Evolutionary conservation across 1,140 invertebrate genomes (phyloP), one percentile per base, ranked within the genome.

Genomic region (Papilio helenus): DNA sequence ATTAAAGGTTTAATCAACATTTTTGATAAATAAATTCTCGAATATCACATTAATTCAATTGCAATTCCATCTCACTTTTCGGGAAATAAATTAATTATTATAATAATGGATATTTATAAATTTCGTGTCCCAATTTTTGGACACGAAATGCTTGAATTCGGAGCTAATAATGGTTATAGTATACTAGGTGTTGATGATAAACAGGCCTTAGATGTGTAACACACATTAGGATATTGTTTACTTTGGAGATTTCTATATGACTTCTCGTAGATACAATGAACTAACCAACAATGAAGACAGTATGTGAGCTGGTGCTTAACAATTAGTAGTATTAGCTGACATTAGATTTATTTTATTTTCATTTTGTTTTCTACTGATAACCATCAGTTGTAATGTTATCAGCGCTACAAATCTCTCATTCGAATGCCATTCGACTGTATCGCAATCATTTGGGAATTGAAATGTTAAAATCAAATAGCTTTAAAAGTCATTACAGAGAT

Each of bases 371-470:
- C 4, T 29, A 14, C 18, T 18, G 61, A 68, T 68, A 29, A 68
- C 3, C 12, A 65, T 65, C 61, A 65, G 23, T 5, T 65, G 12
- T 34, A 61, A 23, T 26, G 58, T 4, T 68, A 68, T 68, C 61
- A 68, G 61, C 61, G 61, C 26, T 29, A 34, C 26, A 68, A 29
- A 68, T 68, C 61, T 61, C 58, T 26, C 61, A 68, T 16, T 68
- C 26, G 10, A 68, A 16, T 7, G 26, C 1, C 12, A 29, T 12
- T 68, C 26, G 61, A 68, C 26, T 29, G 26, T 68, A 34, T 29
- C 61, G 61, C 61, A 68, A 12, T 68, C 61, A 68, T 68, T 29
- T 29, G 61, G 61, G 61, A 68, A 68, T 29, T 68, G 26, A 68
- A 68, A 68, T 68, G 26, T 68, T 68, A 18, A 29, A 68, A 68